A percentile compares a stretch with the other conserved stretches of the same genome.
These are phyloP conservation scores for Zaprionus obscuricornis DNA, from an alignment of 2,888 invertebrate species.

Conservation along the genomic window DNA sequence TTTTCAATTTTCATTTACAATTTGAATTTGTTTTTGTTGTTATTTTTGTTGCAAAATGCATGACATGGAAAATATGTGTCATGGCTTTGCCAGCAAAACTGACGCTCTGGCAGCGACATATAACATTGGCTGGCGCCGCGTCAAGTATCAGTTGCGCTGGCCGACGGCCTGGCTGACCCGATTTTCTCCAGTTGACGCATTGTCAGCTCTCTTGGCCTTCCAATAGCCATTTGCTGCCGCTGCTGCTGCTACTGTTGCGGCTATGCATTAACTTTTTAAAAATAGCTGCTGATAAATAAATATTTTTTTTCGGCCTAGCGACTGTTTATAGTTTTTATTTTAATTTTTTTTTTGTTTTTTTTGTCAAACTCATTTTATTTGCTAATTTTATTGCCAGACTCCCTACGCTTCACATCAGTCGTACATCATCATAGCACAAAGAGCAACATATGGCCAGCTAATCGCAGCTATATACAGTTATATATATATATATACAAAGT, in stretches of 20 bases:
- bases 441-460: conserved; percentile 63
- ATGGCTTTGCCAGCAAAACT: conserved; percentile 46
- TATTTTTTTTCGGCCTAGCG: conserved; percentile 20
- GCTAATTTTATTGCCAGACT: conserved; percentile 61
- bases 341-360: background rate
- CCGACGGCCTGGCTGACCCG: too few relatives aligned
- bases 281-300: conserved; percentile 56
- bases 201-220: background rate
- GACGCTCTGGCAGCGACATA: too few relatives aligned
- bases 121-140: too few relatives aligned
- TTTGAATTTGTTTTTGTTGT: conserved; percentile 41
- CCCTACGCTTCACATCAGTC: too few relatives aligned
- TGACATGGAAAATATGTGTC: conserved; percentile 67
- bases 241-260: conserved; percentile 1
- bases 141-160: conserved; percentile 29
- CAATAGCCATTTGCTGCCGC: background rate
- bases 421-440: too few relatives aligned
- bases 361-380: conserved; percentile 49
- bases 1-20: conserved; percentile 32
- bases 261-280: conserved; percentile 28
- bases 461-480: conserved; percentile 35
- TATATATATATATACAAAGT: conserved; percentile 11
- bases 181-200: conserved; percentile 30
- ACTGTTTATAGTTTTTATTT: conserved; percentile 36
- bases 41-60: conserved; percentile 49